These are phyloP conservation scores for Sceloporus tristichus DNA, from an alignment of 2,113 vertebrate genomes.

Conservation along the genomic window DNA sequence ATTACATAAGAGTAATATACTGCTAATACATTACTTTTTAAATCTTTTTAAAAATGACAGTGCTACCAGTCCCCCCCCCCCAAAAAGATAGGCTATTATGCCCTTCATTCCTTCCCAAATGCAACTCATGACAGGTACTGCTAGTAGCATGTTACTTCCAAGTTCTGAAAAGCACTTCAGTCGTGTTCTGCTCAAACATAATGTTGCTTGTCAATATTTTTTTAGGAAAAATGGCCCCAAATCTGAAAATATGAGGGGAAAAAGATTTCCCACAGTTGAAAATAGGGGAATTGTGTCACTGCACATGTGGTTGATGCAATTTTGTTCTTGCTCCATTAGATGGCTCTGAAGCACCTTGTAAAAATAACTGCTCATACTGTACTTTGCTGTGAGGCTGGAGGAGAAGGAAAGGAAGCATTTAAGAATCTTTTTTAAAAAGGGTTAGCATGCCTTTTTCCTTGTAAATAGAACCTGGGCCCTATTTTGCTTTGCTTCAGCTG, in stretches of 20 bases:
- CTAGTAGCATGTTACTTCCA: not conserved
- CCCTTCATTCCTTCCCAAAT: too few species aligned
- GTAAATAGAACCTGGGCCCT: not conserved
- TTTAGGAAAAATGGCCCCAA: not conserved
- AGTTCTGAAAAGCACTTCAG: not conserved
- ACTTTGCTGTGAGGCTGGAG: not conserved
- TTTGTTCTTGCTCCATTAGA: slow-evolving; percentile 13
- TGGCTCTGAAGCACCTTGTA: slow-evolving; percentile 1
- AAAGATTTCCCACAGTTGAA: too few species aligned
- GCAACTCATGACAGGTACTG: not conserved
- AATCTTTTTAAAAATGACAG: too few species aligned
- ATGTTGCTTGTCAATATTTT: not conserved
- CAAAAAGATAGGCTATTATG: too few species aligned
- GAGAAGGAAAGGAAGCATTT: too few species aligned
- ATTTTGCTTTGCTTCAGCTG: not conserved
- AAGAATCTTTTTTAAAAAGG: not conserved
- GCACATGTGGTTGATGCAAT: not conserved
- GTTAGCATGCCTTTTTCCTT: not conserved
- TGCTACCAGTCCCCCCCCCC: too few species aligned
- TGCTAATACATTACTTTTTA: too few species aligned
- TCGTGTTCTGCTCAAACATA: not conserved
- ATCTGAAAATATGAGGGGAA: too few species aligned
- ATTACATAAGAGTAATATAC: too few species aligned
- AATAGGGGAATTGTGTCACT: too few species aligned
- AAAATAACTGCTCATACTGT: not conserved